Conservation (phyloP, 2,888 invertebrate species). For the Ennomos erosarius region DNA sequence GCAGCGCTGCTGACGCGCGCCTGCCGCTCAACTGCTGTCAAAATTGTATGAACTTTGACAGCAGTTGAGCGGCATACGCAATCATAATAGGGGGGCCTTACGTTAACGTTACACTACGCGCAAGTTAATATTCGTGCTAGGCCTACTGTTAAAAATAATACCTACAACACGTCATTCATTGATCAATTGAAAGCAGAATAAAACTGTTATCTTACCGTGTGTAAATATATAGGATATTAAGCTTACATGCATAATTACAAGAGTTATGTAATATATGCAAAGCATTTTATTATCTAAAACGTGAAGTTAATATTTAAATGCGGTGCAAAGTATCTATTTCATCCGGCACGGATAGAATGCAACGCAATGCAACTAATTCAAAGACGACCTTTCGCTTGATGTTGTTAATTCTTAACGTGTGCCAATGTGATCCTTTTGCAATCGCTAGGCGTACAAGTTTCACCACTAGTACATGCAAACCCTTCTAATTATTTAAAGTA, state of each 20-base stretch:
- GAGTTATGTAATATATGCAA: slow-evolving; percentile 20
- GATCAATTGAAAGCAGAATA: not conserved
- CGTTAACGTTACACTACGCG: too few species aligned
- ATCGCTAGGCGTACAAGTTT: slow-evolving; percentile 29
- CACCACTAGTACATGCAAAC: slow-evolving; percentile 26
- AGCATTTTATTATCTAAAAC: slow-evolving; percentile 22
- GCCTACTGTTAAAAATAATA: not conserved
- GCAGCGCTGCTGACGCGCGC: too few species aligned
- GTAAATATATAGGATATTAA: slow-evolving; percentile 7
- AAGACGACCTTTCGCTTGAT: slow-evolving; percentile 38
- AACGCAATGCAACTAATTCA: slow-evolving; percentile 32
- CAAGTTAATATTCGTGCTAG: too few species aligned
- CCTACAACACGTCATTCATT: not conserved
- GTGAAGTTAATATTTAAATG: slow-evolving; percentile 24
- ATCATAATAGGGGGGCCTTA: too few species aligned
- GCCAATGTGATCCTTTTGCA: slow-evolving; percentile 38
- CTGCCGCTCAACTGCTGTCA: too few species aligned
- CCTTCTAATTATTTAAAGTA: slow-evolving; percentile 14
- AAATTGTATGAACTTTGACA: too few species aligned
- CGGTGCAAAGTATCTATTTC: slow-evolving; percentile 16
- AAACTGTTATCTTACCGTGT: slow-evolving; percentile 1
- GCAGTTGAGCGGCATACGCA: too few species aligned
- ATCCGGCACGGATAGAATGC: slow-evolving; percentile 21
- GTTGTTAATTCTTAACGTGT: slow-evolving; percentile 39
- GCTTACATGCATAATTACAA: slow-evolving; percentile 9